A percentile compares a stretch with the other conserved stretches of the same genome.
Evolutionary conservation across 2,888 invertebrate genomes (phyloP).

Genomic region (Colletes collaris): DNA sequence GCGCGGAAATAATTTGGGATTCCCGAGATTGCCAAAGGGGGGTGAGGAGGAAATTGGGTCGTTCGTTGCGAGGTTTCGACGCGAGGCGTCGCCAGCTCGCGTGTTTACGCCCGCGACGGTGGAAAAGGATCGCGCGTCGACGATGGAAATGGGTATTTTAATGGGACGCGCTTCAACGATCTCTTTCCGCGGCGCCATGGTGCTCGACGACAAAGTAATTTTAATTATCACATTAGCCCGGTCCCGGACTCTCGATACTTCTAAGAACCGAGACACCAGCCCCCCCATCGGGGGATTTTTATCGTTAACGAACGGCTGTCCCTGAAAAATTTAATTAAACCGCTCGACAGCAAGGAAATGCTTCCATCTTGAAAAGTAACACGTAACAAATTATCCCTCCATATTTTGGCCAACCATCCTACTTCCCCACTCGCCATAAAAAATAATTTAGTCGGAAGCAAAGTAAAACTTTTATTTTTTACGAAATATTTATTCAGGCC

Average conservation of each 20-base stretch:
- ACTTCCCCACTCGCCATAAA: too few relatives aligned
- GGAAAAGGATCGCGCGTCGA: conserved; percentile 1
- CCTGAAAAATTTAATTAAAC: conserved; percentile 73
- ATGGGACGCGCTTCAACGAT: conserved; percentile 49
- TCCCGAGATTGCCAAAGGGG: too few relatives aligned
- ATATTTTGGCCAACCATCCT: too few relatives aligned
- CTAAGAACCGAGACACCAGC: conserved; percentile 2
- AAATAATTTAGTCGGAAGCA: too few relatives aligned
- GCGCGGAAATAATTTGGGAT: too few relatives aligned
- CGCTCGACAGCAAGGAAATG: conserved; percentile 52
- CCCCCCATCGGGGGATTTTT: conserved; percentile 45
- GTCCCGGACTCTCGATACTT: conserved; percentile 5
- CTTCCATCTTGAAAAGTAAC: conserved; percentile 14
- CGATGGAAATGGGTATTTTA: conserved; percentile 51
- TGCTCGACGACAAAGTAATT: conserved; percentile 62
- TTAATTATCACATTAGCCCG: conserved; percentile 69
- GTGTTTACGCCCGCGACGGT: conserved; percentile 36
- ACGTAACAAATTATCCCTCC: too few relatives aligned
- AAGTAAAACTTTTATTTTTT: too few relatives aligned
- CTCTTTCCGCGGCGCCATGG: conserved; percentile 15
- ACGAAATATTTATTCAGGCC: too few relatives aligned
- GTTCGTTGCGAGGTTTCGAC: background rate
- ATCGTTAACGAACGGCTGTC: conserved; percentile 59
- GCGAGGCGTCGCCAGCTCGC: background rate
- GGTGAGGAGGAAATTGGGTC: conserved; percentile 18